These are phyloP conservation scores for Aethes cnicana DNA, from an alignment of 2,888 invertebrate species.

Conservation along the genomic window DNA sequence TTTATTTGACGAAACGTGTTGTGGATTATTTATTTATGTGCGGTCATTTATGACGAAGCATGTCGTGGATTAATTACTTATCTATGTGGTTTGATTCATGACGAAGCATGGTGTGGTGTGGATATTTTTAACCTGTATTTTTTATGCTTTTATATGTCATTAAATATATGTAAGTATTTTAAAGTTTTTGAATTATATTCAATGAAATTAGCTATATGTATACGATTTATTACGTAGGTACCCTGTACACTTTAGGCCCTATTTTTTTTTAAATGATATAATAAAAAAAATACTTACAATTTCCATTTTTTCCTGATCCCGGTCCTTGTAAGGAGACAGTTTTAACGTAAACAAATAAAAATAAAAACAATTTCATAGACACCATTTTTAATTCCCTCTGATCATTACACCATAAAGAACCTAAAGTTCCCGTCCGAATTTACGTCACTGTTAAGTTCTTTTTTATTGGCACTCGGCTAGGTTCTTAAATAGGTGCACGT, in stretches of 20 bases:
- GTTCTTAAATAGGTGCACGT: constrained; percentile 12
- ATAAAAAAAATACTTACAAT: constrained; percentile 38
- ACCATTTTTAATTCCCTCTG: not conserved
- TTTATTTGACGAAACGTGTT: no score
- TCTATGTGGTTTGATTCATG: no score
- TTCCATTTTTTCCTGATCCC: constrained; percentile 14
- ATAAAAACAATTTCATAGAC: constrained; percentile 15
- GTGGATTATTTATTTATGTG: no score
- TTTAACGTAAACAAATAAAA: constrained; percentile 13
- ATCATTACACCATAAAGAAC: constrained; percentile 4
- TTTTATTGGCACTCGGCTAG: not conserved
- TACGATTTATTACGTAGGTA: no score
- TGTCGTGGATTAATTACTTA: no score
- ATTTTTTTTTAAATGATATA: constrained; percentile 70
- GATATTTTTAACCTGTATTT: no score
- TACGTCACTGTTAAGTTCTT: constrained; percentile 5
- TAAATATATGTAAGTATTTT: no score
- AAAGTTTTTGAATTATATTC: no score
- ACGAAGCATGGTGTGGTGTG: no score
- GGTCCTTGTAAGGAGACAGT: constrained; percentile 13
- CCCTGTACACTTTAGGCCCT: not conserved
- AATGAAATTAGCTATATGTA: no score
- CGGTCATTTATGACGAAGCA: no score
- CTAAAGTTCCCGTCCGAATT: constrained; percentile 5
- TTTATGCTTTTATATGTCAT: no score